phyloP scores from a whole-genome alignment of 2,113 vertebrate species.

The Turnix velox region DNA sequence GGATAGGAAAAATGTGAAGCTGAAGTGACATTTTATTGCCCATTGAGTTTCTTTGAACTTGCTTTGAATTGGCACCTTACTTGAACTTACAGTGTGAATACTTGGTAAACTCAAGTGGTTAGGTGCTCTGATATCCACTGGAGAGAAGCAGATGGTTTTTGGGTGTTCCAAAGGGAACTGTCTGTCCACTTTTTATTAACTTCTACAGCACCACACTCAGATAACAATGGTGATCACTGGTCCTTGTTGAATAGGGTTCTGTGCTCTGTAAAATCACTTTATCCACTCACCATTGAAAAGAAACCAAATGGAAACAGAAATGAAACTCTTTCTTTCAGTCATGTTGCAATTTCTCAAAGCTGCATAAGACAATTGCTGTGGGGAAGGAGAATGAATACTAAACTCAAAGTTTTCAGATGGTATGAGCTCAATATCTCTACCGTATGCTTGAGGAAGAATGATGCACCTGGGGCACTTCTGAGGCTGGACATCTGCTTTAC shows the following conservation, averaged over 20 bases:
- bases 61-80: background rate
- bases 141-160: background rate
- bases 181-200: background rate
- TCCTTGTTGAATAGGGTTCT: background rate
- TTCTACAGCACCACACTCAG: background rate
- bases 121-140: background rate
- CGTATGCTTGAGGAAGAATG: constrained; percentile 5
- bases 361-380: constrained; percentile 1
- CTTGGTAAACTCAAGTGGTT: background rate
- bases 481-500: constrained; percentile 41
- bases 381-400: background rate
- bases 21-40: background rate
- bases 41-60: background rate
- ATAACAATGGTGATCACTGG: background rate
- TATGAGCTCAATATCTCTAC: constrained; percentile 19
- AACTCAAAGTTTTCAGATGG: constrained; percentile 10
- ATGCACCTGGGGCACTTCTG: constrained; percentile 52
- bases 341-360: constrained; percentile 25
- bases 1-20: background rate
- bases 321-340: background rate
- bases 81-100: background rate
- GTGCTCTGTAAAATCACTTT: constrained; percentile 10
- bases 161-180: background rate
- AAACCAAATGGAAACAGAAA: constrained; percentile 19
- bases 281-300: background rate